A percentile compares a stretch with the other conserved stretches of the same genome.
These are phyloP conservation scores for Endotricha flammealis DNA, from an alignment of 2,888 invertebrate species.

Conservation along the genomic window DNA sequence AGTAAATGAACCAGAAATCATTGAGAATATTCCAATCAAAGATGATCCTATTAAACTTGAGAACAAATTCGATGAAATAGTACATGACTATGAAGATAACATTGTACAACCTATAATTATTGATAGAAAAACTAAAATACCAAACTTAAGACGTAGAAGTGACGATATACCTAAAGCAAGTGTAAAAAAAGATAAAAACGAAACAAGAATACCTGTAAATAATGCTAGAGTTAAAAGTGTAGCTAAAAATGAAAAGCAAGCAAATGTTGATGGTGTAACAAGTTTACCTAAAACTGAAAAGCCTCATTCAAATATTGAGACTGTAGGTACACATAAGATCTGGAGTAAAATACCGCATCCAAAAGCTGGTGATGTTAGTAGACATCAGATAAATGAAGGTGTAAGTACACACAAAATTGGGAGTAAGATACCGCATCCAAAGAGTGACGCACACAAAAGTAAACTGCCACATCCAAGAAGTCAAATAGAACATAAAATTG, in stretches of 20 bases:
- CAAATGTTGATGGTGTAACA: no score
- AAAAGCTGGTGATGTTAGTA: no score
- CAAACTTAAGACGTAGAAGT: constrained; percentile 44
- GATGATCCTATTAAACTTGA: constrained; percentile 51
- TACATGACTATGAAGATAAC: constrained; percentile 57
- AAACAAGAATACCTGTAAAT: constrained; percentile 13
- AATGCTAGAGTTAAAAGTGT: background rate
- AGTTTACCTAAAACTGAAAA: no score
- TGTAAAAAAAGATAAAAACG: constrained; percentile 11
- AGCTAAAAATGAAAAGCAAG: background rate
- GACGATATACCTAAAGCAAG: constrained; percentile 29
- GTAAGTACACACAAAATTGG: no score
- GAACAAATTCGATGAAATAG: constrained; percentile 59
- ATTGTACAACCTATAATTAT: constrained; percentile 30
- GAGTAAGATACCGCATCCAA: no score
- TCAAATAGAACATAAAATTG: no score
- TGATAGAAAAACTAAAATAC: constrained; percentile 51
- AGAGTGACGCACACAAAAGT: no score
- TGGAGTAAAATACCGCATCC: no score
- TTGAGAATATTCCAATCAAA: constrained; percentile 33
- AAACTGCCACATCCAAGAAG: no score
- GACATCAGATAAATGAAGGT: no score
- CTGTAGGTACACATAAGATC: no score
- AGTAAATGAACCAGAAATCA: constrained; percentile 25
- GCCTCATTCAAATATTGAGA: no score